Evolutionary conservation across 1,140 invertebrate genomes (phyloP).

Genomic region (Panulirus ornatus): DNA sequence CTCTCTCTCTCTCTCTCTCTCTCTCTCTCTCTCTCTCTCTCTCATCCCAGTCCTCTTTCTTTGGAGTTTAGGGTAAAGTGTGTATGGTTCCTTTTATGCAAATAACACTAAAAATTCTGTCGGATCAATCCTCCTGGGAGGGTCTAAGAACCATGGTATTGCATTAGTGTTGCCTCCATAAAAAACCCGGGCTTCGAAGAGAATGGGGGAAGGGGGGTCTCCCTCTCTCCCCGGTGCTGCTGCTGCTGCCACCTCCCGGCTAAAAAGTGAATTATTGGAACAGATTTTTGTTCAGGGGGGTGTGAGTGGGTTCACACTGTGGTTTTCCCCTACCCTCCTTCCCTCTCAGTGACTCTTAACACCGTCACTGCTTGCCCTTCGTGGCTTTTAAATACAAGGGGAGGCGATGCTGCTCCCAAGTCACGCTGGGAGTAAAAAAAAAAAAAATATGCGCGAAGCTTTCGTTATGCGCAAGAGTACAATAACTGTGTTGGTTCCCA

Average conservation of each 20-base stretch:
- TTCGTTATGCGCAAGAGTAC: too few species aligned
- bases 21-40: background rate
- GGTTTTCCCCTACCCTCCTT: too few species aligned
- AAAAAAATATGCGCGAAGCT: too few species aligned
- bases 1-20: background rate
- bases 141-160: conserved; percentile 61
- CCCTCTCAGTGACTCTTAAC: too few species aligned
- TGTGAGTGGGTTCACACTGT: too few species aligned
- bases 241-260: conserved; percentile 35
- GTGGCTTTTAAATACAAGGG: too few species aligned
- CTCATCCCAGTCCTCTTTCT: background rate
- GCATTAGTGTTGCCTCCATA: conserved; percentile 57
- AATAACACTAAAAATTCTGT: conserved; percentile 67
- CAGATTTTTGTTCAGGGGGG: too few species aligned
- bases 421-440: too few species aligned
- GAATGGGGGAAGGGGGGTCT: background rate
- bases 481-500: background rate
- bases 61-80: conserved; percentile 19
- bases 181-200: conserved; percentile 20
- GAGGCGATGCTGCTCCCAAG: too few species aligned
- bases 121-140: conserved; percentile 38
- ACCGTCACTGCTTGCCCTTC: too few species aligned
- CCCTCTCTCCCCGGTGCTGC: too few species aligned
- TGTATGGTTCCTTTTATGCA: conserved; percentile 63
- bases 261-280: conserved; percentile 30